Conservation (phyloP, 2,797 vertebrate genomes). For the Ambastaia sidthimunki region DNA sequence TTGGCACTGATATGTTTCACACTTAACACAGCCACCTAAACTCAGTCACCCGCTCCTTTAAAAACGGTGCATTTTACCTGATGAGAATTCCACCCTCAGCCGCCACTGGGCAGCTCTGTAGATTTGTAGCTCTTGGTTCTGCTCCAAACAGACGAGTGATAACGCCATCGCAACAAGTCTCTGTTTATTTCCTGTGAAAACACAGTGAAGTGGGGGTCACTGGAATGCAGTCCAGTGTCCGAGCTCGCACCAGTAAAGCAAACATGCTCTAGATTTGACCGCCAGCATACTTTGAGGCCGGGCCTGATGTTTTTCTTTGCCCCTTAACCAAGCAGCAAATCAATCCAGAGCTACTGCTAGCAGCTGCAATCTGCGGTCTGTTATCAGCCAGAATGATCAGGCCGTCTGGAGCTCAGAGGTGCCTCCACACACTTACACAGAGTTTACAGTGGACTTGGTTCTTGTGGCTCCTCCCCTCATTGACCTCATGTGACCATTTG, state of each 20-base stretch:
- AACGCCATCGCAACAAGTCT: slow-evolving; percentile 53
- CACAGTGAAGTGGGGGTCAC: slow-evolving; percentile 48
- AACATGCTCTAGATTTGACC: slow-evolving; percentile 61
- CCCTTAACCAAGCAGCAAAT: slow-evolving; percentile 69
- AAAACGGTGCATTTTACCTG: slow-evolving; percentile 49
- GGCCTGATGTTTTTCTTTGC: slow-evolving; percentile 64
- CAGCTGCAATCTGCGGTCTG: slow-evolving; percentile 58
- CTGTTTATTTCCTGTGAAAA: slow-evolving; percentile 66
- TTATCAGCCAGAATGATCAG: slow-evolving; percentile 72
- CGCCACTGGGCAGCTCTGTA: slow-evolving; percentile 15
- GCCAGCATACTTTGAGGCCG: slow-evolving; percentile 48
- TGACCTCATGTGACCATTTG: slow-evolving; percentile 41
- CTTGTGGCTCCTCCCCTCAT: slow-evolving; percentile 12
- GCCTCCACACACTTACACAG: slow-evolving; percentile 54
- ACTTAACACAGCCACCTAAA: slow-evolving; percentile 58
- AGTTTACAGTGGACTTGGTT: slow-evolving; percentile 56
- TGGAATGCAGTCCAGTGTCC: slow-evolving; percentile 51
- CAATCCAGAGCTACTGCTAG: slow-evolving; percentile 64
- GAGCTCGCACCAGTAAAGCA: slow-evolving; percentile 63
- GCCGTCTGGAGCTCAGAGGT: slow-evolving; percentile 67
- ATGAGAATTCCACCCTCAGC: slow-evolving; percentile 22
- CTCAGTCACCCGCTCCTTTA: slow-evolving; percentile 48
- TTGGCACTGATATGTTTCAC: slow-evolving; percentile 56
- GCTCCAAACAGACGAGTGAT: slow-evolving; percentile 59
- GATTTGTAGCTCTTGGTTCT: slow-evolving; percentile 56